phyloP scores from a whole-genome alignment of 2,888 invertebrate species.

The Lamellibrachia columna region DNA sequence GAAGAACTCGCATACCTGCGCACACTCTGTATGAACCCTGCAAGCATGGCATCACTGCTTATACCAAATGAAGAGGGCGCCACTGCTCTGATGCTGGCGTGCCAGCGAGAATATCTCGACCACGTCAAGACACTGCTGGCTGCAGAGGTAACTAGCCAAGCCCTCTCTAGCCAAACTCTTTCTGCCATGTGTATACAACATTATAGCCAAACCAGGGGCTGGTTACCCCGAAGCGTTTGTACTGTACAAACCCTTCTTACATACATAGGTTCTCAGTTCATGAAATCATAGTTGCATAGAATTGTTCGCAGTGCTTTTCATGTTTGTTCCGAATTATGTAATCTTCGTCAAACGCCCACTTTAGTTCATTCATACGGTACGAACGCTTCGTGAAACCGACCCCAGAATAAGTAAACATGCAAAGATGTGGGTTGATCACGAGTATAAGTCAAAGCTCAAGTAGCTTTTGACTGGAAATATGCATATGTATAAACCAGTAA shows the following conservation, averaged over 20 bases:
- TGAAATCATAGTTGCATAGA: too few species aligned
- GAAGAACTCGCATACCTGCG: not conserved
- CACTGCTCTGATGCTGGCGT: constrained; percentile 37
- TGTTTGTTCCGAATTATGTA: too few species aligned
- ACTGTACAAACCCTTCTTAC: too few species aligned
- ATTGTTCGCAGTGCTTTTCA: too few species aligned
- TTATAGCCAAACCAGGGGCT: too few species aligned
- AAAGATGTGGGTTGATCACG: not conserved
- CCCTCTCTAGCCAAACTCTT: not conserved
- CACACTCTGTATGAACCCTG: not conserved
- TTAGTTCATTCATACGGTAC: not conserved
- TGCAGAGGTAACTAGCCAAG: constrained; percentile 23
- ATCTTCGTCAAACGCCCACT: too few species aligned
- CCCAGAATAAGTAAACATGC: not conserved
- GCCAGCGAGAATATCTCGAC: constrained; percentile 29
- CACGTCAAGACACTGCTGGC: constrained; percentile 31
- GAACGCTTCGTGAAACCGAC: not conserved
- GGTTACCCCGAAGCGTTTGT: too few species aligned
- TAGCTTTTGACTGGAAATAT: not conserved
- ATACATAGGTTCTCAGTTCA: too few species aligned
- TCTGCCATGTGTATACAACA: too few species aligned
- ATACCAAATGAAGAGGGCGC: constrained; percentile 35
- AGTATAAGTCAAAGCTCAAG: not conserved
- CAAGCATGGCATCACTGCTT: not conserved
- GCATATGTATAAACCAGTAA: not conserved